phyloP scores from a whole-genome alignment of 2,113 vertebrate genomes.

The Ceyx cyanopectus region DNA sequence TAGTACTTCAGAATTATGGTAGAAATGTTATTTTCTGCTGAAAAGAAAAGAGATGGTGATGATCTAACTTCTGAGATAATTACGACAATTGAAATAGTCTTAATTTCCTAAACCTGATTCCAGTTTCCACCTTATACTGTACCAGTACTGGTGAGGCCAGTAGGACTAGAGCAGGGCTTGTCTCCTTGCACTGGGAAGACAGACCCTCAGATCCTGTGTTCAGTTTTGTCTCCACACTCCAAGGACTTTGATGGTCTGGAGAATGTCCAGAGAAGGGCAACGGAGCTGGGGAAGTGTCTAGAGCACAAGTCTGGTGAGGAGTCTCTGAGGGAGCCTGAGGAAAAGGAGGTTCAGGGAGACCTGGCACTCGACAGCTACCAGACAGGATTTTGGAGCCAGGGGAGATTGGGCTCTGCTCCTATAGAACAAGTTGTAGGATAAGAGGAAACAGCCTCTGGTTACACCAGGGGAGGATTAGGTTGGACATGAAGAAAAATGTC shows the following conservation, averaged over 20 bases:
- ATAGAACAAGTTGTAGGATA: too few relatives aligned
- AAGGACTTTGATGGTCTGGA: not conserved
- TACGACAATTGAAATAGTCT: not conserved
- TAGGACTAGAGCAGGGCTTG: not conserved
- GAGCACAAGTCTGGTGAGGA: not conserved
- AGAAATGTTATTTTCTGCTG: not conserved
- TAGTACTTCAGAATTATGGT: not conserved
- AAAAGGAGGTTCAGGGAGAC: too few relatives aligned
- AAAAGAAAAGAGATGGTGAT: not conserved
- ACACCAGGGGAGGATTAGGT: too few relatives aligned
- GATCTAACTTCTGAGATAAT: not conserved
- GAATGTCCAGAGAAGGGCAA: not conserved
- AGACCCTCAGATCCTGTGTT: fast-evolving
- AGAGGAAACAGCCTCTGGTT: too few relatives aligned
- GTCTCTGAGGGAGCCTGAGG: not conserved
- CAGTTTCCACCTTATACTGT: not conserved
- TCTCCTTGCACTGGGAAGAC: not conserved
- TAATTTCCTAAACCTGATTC: not conserved
- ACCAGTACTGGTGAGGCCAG: not conserved
- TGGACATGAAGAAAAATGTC: too few relatives aligned
- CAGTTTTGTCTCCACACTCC: not conserved
- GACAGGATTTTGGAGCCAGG: too few relatives aligned
- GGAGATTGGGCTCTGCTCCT: too few relatives aligned
- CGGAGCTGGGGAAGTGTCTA: not conserved
- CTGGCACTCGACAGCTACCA: too few relatives aligned